These are phyloP conservation scores for Istiophorus platypterus DNA, from an alignment of 2,113 vertebrate genomes.

Conservation along the genomic window DNA sequence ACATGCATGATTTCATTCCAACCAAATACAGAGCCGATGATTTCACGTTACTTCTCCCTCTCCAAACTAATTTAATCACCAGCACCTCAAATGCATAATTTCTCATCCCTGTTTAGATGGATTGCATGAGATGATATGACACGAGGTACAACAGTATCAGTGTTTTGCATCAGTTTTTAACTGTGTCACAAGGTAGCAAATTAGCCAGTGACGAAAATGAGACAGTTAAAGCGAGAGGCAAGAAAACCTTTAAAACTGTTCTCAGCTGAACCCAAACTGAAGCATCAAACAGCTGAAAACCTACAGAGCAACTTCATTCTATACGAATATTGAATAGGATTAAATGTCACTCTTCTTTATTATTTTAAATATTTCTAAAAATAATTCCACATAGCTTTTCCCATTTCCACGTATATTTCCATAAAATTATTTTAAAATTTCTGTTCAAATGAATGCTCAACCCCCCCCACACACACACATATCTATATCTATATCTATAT, in stretches of 20 bases:
- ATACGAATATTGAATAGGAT: not conserved
- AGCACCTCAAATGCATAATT: not conserved
- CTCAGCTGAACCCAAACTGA: no score
- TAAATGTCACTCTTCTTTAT: no score
- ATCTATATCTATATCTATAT: no score
- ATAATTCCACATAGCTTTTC: no score
- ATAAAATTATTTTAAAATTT: no score
- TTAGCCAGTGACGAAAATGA: not conserved
- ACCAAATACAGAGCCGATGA: not conserved
- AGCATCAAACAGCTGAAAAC: no score
- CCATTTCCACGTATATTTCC: no score
- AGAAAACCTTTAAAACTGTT: no score
- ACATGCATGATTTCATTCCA: constrained; percentile 33
- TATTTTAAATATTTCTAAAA: no score
- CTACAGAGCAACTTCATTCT: not conserved
- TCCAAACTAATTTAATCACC: not conserved
- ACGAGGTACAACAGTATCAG: not conserved
- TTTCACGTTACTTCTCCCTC: not conserved
- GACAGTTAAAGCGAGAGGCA: no score
- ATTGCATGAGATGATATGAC: not conserved
- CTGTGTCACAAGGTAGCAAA: not conserved
- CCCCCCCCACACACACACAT: no score
- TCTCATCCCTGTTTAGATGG: not conserved
- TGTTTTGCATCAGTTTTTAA: not conserved
- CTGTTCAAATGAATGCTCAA: no score